Conservation (phyloP, 2,797 vertebrate species). For the Sebastiscus albofasciatus region DNA sequence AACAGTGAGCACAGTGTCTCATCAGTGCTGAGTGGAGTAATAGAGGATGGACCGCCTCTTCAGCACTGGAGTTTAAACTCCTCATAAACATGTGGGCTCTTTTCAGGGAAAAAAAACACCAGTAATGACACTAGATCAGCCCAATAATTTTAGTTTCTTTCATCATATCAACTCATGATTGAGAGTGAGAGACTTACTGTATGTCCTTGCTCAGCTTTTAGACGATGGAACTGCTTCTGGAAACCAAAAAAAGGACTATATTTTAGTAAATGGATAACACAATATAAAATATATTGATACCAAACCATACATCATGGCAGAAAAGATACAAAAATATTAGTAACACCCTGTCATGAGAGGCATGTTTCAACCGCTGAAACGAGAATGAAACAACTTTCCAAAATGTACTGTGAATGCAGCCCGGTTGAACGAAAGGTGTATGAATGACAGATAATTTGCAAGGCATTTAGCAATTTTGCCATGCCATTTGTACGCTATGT, state of each 20-base stretch:
- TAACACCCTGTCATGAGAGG: background rate
- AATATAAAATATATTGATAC: background rate
- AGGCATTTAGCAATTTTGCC: too few species aligned
- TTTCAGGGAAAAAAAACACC: background rate
- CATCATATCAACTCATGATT: background rate
- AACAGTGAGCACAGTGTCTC: slow-evolving; percentile 42
- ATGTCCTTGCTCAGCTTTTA: background rate
- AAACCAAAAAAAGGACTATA: background rate
- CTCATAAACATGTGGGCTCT: background rate
- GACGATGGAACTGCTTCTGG: background rate
- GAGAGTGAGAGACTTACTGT: background rate
- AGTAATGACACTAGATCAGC: background rate
- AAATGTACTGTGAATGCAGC: background rate
- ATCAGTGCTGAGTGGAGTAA: slow-evolving; percentile 23
- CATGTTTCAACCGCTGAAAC: background rate
- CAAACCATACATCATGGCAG: background rate
- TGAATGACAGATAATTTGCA: too few species aligned
- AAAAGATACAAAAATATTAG: background rate
- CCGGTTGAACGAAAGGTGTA: accelerated
- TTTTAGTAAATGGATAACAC: background rate
- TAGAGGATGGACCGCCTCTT: background rate
- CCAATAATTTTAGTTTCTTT: background rate
- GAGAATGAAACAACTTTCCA: background rate
- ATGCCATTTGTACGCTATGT: too few species aligned
- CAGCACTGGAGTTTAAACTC: slow-evolving; percentile 11